Evolutionary conservation across 2,888 invertebrate species (phyloP).

Genomic region (Leucoptera coffeella): DNA sequence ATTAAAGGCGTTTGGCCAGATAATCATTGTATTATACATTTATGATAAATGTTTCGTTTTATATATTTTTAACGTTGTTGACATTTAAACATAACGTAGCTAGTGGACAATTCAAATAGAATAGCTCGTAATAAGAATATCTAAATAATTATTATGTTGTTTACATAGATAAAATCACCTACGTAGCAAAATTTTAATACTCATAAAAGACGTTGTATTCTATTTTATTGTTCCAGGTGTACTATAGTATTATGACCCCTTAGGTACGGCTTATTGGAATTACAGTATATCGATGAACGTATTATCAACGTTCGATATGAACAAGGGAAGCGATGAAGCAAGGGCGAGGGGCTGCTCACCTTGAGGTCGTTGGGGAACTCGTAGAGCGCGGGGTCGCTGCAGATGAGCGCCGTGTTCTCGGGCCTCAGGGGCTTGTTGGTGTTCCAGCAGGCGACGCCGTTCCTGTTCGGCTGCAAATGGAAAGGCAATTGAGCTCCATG

Average conservation of each 20-base stretch:
- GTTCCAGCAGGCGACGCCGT: constrained; percentile 81
- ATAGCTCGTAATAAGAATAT: too few species aligned
- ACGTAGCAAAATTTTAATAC: background rate
- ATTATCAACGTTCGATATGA: background rate
- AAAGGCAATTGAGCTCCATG: background rate
- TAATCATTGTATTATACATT: too few species aligned
- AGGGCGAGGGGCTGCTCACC: constrained; percentile 26
- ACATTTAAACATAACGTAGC: too few species aligned
- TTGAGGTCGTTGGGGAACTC: constrained; percentile 77
- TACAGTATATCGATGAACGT: too few species aligned
- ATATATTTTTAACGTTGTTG: too few species aligned
- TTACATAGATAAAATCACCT: constrained; percentile 1
- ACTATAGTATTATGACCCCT: too few species aligned
- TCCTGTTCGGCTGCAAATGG: constrained; percentile 55
- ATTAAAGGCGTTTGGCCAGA: too few species aligned
- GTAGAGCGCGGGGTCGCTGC: constrained; percentile 59
- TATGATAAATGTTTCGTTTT: too few species aligned
- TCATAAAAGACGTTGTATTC: too few species aligned
- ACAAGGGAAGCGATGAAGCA: background rate
- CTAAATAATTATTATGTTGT: constrained; percentile 5
- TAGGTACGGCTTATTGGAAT: too few species aligned
- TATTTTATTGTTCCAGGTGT: too few species aligned
- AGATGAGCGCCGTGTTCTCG: constrained; percentile 61
- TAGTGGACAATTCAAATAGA: too few species aligned
- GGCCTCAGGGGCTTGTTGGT: constrained; percentile 57